A percentile compares a stretch with the other conserved stretches of the same genome.
These are phyloP conservation scores for Syrmaticus mikado DNA, from an alignment of 2,113 vertebrate species.

Conservation along the genomic window DNA sequence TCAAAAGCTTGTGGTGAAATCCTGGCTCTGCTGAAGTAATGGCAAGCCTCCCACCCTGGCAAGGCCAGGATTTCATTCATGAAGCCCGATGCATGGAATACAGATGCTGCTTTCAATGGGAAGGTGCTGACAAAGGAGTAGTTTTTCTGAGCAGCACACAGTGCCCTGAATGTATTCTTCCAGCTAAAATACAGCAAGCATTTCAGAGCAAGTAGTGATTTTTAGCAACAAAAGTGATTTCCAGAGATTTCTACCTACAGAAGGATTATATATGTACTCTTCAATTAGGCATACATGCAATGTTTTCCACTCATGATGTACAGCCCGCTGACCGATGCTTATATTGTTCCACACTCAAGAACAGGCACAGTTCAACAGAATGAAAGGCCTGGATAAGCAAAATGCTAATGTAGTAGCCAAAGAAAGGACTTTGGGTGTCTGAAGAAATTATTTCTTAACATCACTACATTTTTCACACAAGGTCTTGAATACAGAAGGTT, in stretches of 20 bases:
- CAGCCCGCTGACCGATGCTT: not conserved
- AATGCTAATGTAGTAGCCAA: not conserved
- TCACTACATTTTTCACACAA: constrained; percentile 5
- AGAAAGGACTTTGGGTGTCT: constrained; percentile 19
- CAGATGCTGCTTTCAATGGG: not conserved
- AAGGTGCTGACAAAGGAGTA: not conserved
- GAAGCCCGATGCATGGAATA: not conserved
- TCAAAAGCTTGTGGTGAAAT: not conserved
- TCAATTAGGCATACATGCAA: not conserved
- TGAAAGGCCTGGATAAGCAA: not conserved
- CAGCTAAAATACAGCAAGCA: not conserved
- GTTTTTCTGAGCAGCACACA: not conserved
- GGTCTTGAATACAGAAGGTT: constrained; percentile 38
- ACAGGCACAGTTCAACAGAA: not conserved
- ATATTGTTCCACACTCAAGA: not conserved
- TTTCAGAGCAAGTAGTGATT: not conserved
- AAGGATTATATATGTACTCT: not conserved
- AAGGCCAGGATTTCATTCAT: not conserved
- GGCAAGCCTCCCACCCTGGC: not conserved
- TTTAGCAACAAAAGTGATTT: not conserved
- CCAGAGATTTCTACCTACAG: not conserved
- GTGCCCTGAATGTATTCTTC: not conserved
- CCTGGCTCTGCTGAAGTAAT: not conserved
- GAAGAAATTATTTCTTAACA: constrained; percentile 24
- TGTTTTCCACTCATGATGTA: not conserved